Percentiles rank a stretch among this genome's conserved stretches.
Evolutionary conservation across 2,888 invertebrate species (phyloP).

Genomic region (Ernsta delagoae): DNA sequence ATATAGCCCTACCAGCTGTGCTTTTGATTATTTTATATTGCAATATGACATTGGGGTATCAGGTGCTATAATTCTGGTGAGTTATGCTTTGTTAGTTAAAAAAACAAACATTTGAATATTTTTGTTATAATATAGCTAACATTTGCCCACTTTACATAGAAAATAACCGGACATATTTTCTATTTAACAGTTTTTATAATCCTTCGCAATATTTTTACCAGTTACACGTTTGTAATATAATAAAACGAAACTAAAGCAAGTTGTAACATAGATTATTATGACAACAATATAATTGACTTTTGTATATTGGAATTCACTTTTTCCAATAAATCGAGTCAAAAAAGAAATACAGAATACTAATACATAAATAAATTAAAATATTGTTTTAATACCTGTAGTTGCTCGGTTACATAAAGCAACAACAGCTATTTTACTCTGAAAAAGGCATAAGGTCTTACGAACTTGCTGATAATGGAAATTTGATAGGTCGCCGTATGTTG

Average conservation of each 20-base stretch:
- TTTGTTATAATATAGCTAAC: neutral
- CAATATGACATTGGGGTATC: constrained; percentile 31
- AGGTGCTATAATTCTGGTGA: constrained; percentile 26
- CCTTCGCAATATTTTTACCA: too few relatives aligned
- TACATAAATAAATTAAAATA: too few relatives aligned
- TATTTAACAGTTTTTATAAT: too few relatives aligned
- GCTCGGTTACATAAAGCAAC: constrained; percentile 4
- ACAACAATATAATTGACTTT: too few relatives aligned
- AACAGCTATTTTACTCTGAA: constrained; percentile 5
- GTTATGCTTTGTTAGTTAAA: constrained; percentile 7
- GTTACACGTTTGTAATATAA: too few relatives aligned
- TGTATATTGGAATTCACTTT: too few relatives aligned
- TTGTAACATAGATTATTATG: too few relatives aligned
- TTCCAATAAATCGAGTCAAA: neutral
- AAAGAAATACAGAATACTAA: too few relatives aligned
- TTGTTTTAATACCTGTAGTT: neutral
- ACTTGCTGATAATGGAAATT: constrained; percentile 72
- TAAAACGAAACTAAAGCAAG: too few relatives aligned
- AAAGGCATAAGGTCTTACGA: constrained; percentile 19
- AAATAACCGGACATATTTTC: neutral
- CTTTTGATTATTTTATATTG: constrained; percentile 34
- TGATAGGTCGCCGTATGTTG: constrained; percentile 74
- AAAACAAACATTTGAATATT: too few relatives aligned
- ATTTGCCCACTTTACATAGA: neutral
- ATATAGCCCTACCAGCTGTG: constrained; percentile 26